These are phyloP conservation scores for Pachycephus smyrnensis DNA, from an alignment of 2,888 invertebrate species.

Conservation along the genomic window DNA sequence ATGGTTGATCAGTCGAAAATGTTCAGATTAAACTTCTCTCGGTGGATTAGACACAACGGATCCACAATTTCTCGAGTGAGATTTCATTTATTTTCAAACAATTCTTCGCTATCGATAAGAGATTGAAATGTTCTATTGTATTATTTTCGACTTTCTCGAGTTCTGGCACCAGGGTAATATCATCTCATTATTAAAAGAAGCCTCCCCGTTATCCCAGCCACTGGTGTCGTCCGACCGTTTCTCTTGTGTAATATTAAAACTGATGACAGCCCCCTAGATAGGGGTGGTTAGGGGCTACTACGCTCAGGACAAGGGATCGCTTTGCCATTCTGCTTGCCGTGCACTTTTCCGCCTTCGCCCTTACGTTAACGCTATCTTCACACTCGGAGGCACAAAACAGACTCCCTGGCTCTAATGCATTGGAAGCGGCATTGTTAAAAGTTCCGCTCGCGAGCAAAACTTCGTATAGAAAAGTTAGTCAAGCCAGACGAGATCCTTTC, in stretches of 20 bases:
- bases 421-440: slow-evolving; percentile 23
- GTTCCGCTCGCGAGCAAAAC: slow-evolving; percentile 6
- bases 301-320: slow-evolving; percentile 13
- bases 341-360: slow-evolving; percentile 28
- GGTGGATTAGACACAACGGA: not conserved
- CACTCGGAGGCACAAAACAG: slow-evolving; percentile 37
- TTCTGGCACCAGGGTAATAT: slow-evolving; percentile 23
- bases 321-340: slow-evolving; percentile 30
- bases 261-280: slow-evolving; percentile 30
- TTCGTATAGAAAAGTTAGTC: slow-evolving; percentile 6
- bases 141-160: not conserved
- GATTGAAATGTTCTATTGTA: not conserved
- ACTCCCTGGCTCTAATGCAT: slow-evolving; percentile 26
- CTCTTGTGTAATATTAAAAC: slow-evolving; percentile 38
- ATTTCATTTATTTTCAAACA: not conserved
- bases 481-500: not conserved
- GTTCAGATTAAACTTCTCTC: not conserved
- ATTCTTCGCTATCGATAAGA: not conserved
- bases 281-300: slow-evolving; percentile 31
- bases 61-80: not conserved
- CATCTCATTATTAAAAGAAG: slow-evolving; percentile 41
- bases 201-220: not conserved
- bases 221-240: slow-evolving; percentile 4
- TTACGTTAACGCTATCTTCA: slow-evolving; percentile 35
- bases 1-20: not conserved